Evolutionary conservation across 2,113 vertebrate genomes (phyloP).

Genomic region (Ophthalmolycus amberensis): DNA sequence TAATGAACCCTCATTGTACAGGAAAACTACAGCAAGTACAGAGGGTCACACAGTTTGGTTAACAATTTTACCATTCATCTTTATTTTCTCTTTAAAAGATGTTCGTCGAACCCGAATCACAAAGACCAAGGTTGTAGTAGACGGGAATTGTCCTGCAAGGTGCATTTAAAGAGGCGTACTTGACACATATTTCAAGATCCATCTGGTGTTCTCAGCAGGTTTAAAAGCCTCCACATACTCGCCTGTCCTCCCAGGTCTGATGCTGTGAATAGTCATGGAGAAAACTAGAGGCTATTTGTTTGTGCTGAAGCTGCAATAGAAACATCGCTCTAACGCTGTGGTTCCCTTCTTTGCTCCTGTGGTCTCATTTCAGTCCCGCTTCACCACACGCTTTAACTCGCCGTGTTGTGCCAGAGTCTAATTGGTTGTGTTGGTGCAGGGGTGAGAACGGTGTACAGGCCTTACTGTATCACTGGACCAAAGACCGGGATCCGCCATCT

Average conservation of each 20-base stretch:
- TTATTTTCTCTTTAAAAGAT: neutral
- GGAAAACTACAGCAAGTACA: neutral
- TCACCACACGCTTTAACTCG: neutral
- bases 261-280: conserved; percentile 65
- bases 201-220: neutral
- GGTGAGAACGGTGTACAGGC: neutral
- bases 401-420: neutral
- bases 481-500: conserved; percentile 53
- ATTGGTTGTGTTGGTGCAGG: neutral
- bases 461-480: conserved; percentile 52
- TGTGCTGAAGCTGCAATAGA: conserved; percentile 56
- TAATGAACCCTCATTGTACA: neutral
- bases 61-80: neutral
- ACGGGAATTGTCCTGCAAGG: neutral
- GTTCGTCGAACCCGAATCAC: neutral
- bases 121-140: neutral
- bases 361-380: conserved; percentile 4
- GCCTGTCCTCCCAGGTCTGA: conserved; percentile 74
- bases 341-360: conserved; percentile 67
- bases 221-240: neutral
- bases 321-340: conserved; percentile 55
- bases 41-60: neutral
- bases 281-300: conserved; percentile 59
- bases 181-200: neutral
- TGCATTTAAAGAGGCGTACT: neutral